phyloP scores from a whole-genome alignment of 2,888 invertebrate genomes.

The Aphelenchoides bicaudatus region DNA sequence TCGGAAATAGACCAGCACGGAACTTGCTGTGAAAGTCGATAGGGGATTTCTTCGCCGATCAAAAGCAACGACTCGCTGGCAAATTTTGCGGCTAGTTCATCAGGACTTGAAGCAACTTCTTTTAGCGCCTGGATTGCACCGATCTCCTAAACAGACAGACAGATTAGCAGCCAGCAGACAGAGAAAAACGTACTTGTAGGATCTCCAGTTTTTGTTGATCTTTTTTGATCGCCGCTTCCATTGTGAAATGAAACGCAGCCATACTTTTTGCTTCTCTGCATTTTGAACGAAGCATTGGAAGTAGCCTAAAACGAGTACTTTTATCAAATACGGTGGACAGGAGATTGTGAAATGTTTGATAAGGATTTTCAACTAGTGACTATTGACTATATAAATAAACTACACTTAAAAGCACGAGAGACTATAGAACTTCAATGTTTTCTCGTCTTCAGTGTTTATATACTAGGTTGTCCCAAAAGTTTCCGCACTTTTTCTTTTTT shows the following conservation, averaged over 20 bases:
- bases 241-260: slow-evolving; percentile 94
- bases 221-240: slow-evolving; percentile 97
- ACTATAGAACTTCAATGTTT: too few species aligned
- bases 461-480: too few species aligned
- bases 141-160: slow-evolving; percentile 71
- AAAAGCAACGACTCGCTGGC: slow-evolving; percentile 69
- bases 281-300: slow-evolving; percentile 88
- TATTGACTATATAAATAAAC: too few species aligned
- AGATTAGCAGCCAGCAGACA: neutral
- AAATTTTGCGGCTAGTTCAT: slow-evolving; percentile 93
- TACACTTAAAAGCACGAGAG: too few species aligned
- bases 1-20: slow-evolving; percentile 95
- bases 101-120: slow-evolving; percentile 92
- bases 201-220: slow-evolving; percentile 61
- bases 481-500: too few species aligned
- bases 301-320: slow-evolving; percentile 67
- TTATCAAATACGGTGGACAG: too few species aligned
- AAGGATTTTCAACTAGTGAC: too few species aligned
- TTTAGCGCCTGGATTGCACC: slow-evolving; percentile 91
- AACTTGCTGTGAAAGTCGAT: slow-evolving; percentile 94
- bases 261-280: slow-evolving; percentile 90
- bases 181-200: slow-evolving; percentile 42
- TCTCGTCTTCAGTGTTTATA: too few species aligned
- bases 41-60: slow-evolving; percentile 87
- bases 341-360: neutral